phyloP scores from a whole-genome alignment of 2,888 invertebrate species.

The Caenorhabditis angaria region DNA sequence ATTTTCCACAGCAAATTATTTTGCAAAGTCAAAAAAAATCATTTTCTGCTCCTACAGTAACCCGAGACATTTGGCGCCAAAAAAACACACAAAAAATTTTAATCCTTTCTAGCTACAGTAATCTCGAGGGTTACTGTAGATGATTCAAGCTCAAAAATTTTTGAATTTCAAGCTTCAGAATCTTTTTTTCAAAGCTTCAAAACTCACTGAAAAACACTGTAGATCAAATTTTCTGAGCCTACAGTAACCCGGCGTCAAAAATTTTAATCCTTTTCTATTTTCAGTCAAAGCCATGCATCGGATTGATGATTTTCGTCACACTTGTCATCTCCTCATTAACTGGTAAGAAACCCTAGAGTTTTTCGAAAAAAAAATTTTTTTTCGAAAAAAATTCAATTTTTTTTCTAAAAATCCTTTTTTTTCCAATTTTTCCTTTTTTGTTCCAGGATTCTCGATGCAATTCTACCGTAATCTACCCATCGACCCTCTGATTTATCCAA shows the following conservation, averaged over 20 bases:
- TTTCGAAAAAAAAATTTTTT: conserved; percentile 2
- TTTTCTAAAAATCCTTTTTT: background rate
- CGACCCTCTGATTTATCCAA: conserved; percentile 41
- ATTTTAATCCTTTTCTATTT: conserved; percentile 11
- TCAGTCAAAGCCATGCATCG: conserved; percentile 45
- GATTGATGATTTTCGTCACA: conserved; percentile 42
- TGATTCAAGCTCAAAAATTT: too few relatives aligned
- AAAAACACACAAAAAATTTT: too few relatives aligned
- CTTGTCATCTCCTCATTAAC: conserved; percentile 30
- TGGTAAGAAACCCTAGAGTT: too few relatives aligned
- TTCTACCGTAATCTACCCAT: conserved; percentile 40
- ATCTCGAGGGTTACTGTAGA: too few relatives aligned
- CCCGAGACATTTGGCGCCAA: too few relatives aligned
- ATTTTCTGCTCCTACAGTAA: too few relatives aligned
- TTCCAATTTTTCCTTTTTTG: conserved; percentile 6
- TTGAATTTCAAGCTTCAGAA: too few relatives aligned
- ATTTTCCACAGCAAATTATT: too few relatives aligned
- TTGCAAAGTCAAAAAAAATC: too few relatives aligned
- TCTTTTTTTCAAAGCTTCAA: too few relatives aligned
- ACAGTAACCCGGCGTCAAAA: background rate
- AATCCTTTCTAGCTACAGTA: too few relatives aligned
- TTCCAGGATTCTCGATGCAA: conserved; percentile 43
- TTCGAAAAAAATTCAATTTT: conserved; percentile 3
- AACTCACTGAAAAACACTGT: too few relatives aligned
- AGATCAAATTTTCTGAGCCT: background rate